phyloP scores from a whole-genome alignment of 2,888 invertebrate species.

The Parnassius orleans region DNA sequence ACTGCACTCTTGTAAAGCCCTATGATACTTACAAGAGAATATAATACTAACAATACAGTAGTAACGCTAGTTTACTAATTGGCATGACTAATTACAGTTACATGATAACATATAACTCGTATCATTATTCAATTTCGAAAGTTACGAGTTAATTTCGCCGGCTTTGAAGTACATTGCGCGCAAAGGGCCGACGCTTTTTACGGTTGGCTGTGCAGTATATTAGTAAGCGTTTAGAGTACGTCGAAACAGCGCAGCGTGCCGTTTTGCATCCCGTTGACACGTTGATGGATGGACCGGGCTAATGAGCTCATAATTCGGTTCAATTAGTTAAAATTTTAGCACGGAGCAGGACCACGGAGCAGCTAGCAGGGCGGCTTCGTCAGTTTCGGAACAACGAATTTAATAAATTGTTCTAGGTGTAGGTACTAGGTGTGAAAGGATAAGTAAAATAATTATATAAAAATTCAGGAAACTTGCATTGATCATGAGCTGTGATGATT shows the following conservation, averaged over 20 bases:
- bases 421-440: no score
- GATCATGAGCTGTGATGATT: no score
- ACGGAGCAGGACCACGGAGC: neutral
- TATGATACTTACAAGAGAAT: no score
- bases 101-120: no score
- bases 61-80: no score
- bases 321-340: constrained; percentile 25
- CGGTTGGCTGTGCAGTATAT: neutral
- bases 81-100: no score
- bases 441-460: no score
- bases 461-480: no score
- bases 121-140: neutral
- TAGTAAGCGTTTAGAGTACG: neutral
- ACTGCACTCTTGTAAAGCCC: no score
- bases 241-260: neutral
- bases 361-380: neutral
- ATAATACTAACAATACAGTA: no score
- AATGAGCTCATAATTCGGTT: constrained; percentile 22
- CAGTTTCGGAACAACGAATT: neutral
- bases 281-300: constrained; percentile 23
- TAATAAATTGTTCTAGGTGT: no score
- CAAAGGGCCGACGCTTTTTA: neutral
- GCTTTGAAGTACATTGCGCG: neutral
- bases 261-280: constrained; percentile 7
- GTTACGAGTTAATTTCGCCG: neutral